Evolutionary conservation across 2,113 vertebrate species (phyloP).

Genomic region (Cygnus atratus): DNA sequence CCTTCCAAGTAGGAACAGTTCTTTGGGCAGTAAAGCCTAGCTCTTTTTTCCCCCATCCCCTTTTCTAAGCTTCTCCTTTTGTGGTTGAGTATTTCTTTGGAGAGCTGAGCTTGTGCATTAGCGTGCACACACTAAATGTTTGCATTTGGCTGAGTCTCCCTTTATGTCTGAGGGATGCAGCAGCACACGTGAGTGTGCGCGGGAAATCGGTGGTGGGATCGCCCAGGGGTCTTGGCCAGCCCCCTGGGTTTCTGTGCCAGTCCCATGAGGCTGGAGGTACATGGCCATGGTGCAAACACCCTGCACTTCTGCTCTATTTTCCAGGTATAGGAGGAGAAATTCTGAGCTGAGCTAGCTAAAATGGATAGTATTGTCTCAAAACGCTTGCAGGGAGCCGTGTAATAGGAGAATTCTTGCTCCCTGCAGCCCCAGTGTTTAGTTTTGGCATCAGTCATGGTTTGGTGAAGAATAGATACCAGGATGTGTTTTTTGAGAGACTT

Average conservation of each 20-base stretch:
- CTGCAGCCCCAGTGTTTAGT: background rate
- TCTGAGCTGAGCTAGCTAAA: background rate
- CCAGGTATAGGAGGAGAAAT: background rate
- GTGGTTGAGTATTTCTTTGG: background rate
- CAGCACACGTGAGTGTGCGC: fast-evolving
- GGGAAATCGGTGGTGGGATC: background rate
- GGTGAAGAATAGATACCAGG: background rate
- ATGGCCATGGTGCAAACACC: background rate
- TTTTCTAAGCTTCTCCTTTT: background rate
- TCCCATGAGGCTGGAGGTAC: background rate
- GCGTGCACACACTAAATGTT: fast-evolving
- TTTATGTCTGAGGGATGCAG: fast-evolving
- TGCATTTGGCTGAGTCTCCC: background rate
- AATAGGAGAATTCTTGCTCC: background rate
- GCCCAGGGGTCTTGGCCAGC: background rate
- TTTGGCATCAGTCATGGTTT: background rate
- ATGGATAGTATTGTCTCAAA: background rate
- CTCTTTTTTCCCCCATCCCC: background rate
- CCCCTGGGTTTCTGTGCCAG: background rate
- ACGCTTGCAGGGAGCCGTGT: background rate
- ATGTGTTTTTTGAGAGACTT: fast-evolving
- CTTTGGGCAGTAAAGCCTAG: background rate
- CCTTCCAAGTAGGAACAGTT: background rate
- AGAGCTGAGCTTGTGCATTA: background rate
- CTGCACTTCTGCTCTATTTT: background rate